Evolutionary conservation across 2,888 invertebrate genomes (phyloP).

Genomic region (Yponomeuta evonymella): DNA sequence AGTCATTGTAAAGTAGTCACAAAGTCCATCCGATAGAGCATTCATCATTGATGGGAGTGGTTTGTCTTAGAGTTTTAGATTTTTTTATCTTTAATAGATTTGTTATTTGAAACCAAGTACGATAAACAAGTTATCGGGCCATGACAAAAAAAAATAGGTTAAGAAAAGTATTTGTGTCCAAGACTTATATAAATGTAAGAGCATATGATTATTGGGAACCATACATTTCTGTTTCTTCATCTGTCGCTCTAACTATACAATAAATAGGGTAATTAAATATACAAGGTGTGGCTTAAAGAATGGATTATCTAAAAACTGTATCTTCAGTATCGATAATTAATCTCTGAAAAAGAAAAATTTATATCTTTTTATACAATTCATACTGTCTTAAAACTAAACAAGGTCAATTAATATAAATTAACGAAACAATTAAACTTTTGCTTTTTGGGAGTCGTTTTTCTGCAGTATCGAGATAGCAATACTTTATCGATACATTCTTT

Average conservation of each 20-base stretch:
- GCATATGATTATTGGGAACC: background rate
- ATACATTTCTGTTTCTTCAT: background rate
- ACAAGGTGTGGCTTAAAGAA: too few relatives aligned
- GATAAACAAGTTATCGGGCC: constrained; percentile 68
- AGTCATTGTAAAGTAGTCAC: constrained; percentile 67
- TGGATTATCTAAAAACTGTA: too few relatives aligned
- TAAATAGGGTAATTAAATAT: too few relatives aligned
- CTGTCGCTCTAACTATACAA: background rate
- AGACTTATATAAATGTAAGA: constrained; percentile 42
- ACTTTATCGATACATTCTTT: too few relatives aligned
- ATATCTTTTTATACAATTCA: too few relatives aligned
- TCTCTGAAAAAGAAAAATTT: too few relatives aligned
- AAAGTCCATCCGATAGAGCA: constrained; percentile 54
- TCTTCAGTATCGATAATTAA: too few relatives aligned
- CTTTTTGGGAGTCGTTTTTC: too few relatives aligned
- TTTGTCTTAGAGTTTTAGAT: constrained; percentile 62
- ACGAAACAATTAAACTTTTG: too few relatives aligned
- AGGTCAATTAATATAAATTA: too few relatives aligned
- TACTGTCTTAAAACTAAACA: too few relatives aligned
- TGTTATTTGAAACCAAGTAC: constrained; percentile 58
- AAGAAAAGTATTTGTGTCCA: constrained; percentile 61
- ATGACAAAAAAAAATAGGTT: constrained; percentile 62
- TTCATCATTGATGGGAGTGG: constrained; percentile 65
- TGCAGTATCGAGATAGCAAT: too few relatives aligned
- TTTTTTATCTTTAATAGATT: constrained; percentile 51